Percentiles rank a stretch among this genome's conserved stretches.
phyloP scores from a whole-genome alignment of 2,797 vertebrate species.

The Cheirogaleus major region DNA sequence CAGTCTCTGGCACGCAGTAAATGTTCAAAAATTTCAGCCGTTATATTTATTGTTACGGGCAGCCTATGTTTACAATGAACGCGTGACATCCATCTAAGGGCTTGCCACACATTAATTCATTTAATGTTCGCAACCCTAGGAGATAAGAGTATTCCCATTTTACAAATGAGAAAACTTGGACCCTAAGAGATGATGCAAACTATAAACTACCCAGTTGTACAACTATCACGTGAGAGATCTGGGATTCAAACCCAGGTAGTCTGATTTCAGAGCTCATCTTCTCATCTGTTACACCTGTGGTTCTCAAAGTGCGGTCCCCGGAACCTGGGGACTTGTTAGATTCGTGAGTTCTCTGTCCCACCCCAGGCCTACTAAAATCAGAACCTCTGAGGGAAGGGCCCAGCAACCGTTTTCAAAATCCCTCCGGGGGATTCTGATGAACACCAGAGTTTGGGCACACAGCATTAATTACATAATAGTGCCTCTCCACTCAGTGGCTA shows the following conservation, averaged over 20 bases:
- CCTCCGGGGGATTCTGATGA: background rate
- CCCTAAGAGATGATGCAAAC: background rate
- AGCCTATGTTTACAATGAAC: background rate
- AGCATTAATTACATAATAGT: background rate
- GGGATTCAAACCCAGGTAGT: background rate
- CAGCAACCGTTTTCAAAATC: background rate
- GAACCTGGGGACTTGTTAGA: background rate
- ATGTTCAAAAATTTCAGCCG: background rate
- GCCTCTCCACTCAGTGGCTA: background rate
- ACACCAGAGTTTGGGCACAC: background rate
- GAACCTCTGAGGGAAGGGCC: background rate
- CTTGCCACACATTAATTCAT: background rate
- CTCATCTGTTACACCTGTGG: background rate
- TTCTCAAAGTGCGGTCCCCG: background rate
- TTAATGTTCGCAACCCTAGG: background rate
- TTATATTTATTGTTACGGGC: background rate
- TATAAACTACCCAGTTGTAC: background rate
- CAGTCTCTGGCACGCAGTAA: background rate
- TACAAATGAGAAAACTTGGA: background rate
- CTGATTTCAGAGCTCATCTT: background rate
- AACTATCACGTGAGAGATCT: background rate
- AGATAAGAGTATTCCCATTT: background rate
- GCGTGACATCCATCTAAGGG: background rate
- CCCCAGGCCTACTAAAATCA: background rate
- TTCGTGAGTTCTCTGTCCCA: background rate